A percentile compares a stretch with the other conserved stretches of the same genome.
phyloP scores from a whole-genome alignment of 2,113 vertebrate species.

The Apaloderma vittatum region DNA sequence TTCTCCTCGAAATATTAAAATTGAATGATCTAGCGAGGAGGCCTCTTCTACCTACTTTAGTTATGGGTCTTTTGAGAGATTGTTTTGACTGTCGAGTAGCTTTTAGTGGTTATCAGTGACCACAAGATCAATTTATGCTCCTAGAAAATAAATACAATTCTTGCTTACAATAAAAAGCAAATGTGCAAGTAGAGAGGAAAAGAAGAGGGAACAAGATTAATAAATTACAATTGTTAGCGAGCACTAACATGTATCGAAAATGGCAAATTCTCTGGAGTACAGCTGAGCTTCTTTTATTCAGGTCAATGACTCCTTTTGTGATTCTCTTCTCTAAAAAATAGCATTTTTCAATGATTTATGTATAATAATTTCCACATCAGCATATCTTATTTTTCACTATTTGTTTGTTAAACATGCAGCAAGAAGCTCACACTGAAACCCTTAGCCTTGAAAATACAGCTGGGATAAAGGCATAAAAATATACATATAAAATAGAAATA shows the following conservation, averaged over 20 bases:
- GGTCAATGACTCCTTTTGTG: constrained; percentile 73
- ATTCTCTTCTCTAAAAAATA: constrained; percentile 60
- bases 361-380: constrained; percentile 68
- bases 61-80: constrained; percentile 37
- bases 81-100: constrained; percentile 21
- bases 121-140: constrained; percentile 44
- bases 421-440: background rate
- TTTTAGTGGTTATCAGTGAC: constrained; percentile 53
- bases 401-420: constrained; percentile 56
- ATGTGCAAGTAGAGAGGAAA: constrained; percentile 38
- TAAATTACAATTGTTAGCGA: constrained; percentile 71
- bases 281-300: constrained; percentile 71
- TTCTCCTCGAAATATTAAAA: constrained; percentile 61
- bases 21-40: constrained; percentile 30
- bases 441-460: constrained; percentile 61
- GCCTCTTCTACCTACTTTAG: constrained; percentile 26
- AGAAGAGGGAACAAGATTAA: constrained; percentile 49
- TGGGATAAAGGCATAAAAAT: constrained; percentile 45
- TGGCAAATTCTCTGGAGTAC: constrained; percentile 68
- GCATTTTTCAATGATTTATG: constrained; percentile 74
- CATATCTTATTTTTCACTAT: constrained; percentile 55
- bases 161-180: constrained; percentile 60
- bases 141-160: constrained; percentile 50
- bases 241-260: constrained; percentile 59
- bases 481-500: constrained; percentile 65